Evolutionary conservation across 2,888 invertebrate genomes (phyloP), one percentile per base, ranked within the genome.

Genomic region (Spodoptera picta): DNA sequence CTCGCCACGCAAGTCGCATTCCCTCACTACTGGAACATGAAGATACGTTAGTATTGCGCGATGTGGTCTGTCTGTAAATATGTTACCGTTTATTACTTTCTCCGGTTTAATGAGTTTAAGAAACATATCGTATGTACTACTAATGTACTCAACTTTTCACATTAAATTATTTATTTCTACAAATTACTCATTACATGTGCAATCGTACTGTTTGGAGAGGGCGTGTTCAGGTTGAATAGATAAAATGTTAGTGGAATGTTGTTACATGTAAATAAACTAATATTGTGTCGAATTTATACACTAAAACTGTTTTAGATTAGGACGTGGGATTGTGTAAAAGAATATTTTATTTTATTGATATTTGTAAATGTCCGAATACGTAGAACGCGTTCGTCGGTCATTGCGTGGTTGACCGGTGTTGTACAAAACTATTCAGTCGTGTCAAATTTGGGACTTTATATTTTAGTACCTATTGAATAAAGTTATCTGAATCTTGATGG

Each of bases 401-500:
- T 61, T 57, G 54, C 45, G 66, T 56, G 47, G 65, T 50, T 60
- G 59, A 67, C 66, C 65, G 65, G 71, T 72, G 69, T 78, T 80
- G 79, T 79, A 79, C 69, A 79, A 80, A 80, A 65, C 63, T 60
- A 69, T 79, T 64, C 77, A 77, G 74, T 77, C 83, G 90, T 90
- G 88, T 90, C 88, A 90, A 90, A 89, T 85, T 84, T 84, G 85
- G 84, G 83, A 87, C 86, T 87, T 81, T 87, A 83, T 88, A 87
- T 86, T 85, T 87, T 86, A 86, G 82, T 85, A 86, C 80, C 76
- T 86, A 87, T 83, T 80, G 75, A 91, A 89, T 91, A 92, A 90
- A 90, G 80, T 83, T 86, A 83, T 87, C 78, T 88, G 79, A 84
- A 85, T 83, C 79, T 79, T 74, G 58, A 67, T 42, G 42, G 12